Evolutionary conservation across 1,140 invertebrate species (phyloP).

Genomic region (Orchesella cincta): DNA sequence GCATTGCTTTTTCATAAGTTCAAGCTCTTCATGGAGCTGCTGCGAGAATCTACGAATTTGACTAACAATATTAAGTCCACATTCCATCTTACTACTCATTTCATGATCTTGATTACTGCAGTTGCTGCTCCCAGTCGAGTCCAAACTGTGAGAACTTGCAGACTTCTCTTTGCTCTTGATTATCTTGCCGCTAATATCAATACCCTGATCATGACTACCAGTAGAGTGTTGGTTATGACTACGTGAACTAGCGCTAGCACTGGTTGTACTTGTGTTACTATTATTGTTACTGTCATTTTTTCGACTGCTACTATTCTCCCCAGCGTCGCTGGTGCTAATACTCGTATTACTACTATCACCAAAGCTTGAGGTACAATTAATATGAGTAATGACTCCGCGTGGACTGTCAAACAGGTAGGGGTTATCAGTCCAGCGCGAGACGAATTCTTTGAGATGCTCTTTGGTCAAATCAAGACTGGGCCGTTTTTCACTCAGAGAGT

Average conservation of each 20-base stretch:
- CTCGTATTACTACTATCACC: slow-evolving; percentile 15
- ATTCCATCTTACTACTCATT: slow-evolving; percentile 27
- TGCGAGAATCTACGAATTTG: slow-evolving; percentile 47
- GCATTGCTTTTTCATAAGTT: slow-evolving; percentile 48
- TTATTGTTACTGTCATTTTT: slow-evolving; percentile 18
- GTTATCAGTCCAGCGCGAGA: slow-evolving; percentile 83
- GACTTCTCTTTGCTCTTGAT: not conserved
- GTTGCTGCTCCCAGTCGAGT: not conserved
- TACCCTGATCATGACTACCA: not conserved
- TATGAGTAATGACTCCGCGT: slow-evolving; percentile 45
- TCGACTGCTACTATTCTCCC: not conserved
- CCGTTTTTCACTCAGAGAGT: slow-evolving; percentile 21
- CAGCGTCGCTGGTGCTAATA: not conserved
- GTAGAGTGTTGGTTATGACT: not conserved
- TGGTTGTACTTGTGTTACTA: not conserved
- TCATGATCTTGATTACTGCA: not conserved
- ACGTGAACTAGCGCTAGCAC: not conserved
- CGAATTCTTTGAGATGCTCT: slow-evolving; percentile 78
- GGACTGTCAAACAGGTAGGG: slow-evolving; percentile 75
- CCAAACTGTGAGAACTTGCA: not conserved
- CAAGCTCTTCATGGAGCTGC: slow-evolving; percentile 52
- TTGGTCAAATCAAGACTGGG: slow-evolving; percentile 72
- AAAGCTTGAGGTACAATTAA: slow-evolving; percentile 22
- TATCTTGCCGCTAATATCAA: not conserved
- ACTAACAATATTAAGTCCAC: slow-evolving; percentile 48